phyloP scores from a whole-genome alignment of 2,113 vertebrate species.

The Gallinago paraguaiae region DNA sequence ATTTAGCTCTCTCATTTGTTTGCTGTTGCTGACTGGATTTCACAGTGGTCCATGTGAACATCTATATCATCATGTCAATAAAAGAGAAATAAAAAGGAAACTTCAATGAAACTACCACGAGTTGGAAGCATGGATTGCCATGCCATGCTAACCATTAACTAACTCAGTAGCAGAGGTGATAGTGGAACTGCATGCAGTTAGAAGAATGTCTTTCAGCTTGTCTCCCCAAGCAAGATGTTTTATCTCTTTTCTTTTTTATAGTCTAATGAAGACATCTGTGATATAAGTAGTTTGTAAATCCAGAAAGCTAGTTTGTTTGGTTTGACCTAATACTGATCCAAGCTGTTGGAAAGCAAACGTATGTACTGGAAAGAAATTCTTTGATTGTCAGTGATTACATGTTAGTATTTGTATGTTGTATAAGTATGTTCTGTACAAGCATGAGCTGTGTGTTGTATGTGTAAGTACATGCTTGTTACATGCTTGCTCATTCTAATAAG shows the following conservation, averaged over 20 bases:
- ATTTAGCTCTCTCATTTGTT: neutral
- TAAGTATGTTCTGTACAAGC: neutral
- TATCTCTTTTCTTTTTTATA: neutral
- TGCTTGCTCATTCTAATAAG: neutral
- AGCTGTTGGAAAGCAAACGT: neutral
- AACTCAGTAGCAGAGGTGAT: neutral
- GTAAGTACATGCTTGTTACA: neutral
- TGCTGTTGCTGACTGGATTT: neutral
- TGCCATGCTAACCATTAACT: neutral
- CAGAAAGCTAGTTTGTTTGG: neutral
- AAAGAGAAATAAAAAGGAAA: neutral
- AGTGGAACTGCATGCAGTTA: neutral
- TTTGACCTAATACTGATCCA: neutral
- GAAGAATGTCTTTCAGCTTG: neutral
- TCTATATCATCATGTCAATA: neutral
- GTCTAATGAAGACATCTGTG: neutral
- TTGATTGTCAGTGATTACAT: neutral
- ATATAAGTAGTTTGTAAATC: neutral
- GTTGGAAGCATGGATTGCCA: neutral
- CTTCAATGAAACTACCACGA: neutral
- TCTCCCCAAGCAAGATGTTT: neutral
- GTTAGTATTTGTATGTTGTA: neutral
- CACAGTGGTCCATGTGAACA: neutral
- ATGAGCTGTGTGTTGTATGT: neutral
- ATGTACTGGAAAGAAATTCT: neutral